phyloP scores from a whole-genome alignment of 2,888 invertebrate species.

The Suillia variegata region DNA sequence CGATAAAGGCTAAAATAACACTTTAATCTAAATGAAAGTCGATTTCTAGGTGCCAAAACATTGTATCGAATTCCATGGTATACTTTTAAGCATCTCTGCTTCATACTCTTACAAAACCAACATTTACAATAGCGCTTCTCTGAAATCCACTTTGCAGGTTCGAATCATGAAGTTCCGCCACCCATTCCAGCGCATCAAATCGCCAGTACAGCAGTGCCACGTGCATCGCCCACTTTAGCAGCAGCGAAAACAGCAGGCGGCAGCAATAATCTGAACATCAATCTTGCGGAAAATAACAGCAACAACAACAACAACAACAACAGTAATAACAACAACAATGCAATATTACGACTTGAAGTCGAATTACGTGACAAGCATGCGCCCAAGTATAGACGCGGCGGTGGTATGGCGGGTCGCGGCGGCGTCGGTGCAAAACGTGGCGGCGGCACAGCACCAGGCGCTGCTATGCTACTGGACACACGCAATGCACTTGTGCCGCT shows the following conservation, averaged over 20 bases:
- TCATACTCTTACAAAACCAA: background rate
- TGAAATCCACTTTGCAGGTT: too few relatives aligned
- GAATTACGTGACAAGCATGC: constrained; percentile 63
- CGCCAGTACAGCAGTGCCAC: constrained; percentile 17
- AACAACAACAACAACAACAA: constrained; percentile 62
- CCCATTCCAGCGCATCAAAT: constrained; percentile 31
- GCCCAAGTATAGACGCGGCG: constrained; percentile 57
- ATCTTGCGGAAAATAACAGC: constrained; percentile 33
- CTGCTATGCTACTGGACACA: constrained; percentile 48
- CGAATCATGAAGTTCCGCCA: constrained; percentile 40
- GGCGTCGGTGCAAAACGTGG: constrained; percentile 28
- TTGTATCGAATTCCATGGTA: too few relatives aligned
- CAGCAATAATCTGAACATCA: too few relatives aligned
- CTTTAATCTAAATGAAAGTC: too few relatives aligned
- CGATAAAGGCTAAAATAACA: too few relatives aligned
- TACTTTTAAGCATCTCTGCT: too few relatives aligned
- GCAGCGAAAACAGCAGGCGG: too few relatives aligned
- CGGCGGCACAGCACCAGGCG: constrained; percentile 18
- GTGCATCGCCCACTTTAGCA: too few relatives aligned
- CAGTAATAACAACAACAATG: constrained; percentile 61
- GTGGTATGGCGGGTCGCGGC: constrained; percentile 44
- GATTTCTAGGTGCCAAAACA: too few relatives aligned
- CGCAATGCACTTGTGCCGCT: constrained; percentile 68
- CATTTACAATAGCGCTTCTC: background rate
- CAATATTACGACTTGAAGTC: constrained; percentile 61